phyloP scores from a whole-genome alignment of 1,140 invertebrate species.

The Drosophila baimaii region DNA sequence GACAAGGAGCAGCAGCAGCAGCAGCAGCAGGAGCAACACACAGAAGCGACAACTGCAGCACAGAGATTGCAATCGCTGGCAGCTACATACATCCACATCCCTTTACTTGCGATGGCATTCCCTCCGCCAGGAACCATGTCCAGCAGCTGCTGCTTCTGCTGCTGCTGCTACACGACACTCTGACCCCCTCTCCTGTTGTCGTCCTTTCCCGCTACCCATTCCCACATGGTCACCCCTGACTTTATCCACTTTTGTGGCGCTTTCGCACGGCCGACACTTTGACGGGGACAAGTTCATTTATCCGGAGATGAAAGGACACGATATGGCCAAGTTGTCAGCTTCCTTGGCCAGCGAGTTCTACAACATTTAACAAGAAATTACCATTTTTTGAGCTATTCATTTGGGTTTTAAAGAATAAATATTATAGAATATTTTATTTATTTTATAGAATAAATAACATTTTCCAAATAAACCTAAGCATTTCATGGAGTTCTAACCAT shows the following conservation, averaged over 20 bases:
- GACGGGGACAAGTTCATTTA: slow-evolving; percentile 77
- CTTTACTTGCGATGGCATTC: slow-evolving; percentile 17
- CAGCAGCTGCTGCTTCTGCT: slow-evolving; percentile 49
- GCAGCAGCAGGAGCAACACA: slow-evolving; percentile 14
- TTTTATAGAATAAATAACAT: no score
- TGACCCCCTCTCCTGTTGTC: slow-evolving; percentile 16
- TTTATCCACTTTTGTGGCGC: slow-evolving; percentile 39
- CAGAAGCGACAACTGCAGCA: slow-evolving; percentile 50
- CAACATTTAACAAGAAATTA: not conserved
- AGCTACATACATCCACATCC: slow-evolving; percentile 52
- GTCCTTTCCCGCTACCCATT: not conserved
- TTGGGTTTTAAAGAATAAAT: no score
- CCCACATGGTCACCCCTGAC: slow-evolving; percentile 11
- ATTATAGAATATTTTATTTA: no score
- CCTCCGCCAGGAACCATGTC: slow-evolving; percentile 46
- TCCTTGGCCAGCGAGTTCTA: not conserved
- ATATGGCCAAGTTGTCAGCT: slow-evolving; percentile 17
- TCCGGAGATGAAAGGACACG: slow-evolving; percentile 13
- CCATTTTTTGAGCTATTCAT: not conserved
- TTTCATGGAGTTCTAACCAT: not conserved
- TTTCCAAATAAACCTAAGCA: no score
- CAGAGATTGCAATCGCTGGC: slow-evolving; percentile 74
- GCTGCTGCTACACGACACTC: slow-evolving; percentile 63
- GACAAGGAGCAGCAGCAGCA: slow-evolving; percentile 16
- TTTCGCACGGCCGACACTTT: slow-evolving; percentile 68